phyloP scores from a whole-genome alignment of 2,888 invertebrate genomes.

The Cordylochernes scorpioides region DNA sequence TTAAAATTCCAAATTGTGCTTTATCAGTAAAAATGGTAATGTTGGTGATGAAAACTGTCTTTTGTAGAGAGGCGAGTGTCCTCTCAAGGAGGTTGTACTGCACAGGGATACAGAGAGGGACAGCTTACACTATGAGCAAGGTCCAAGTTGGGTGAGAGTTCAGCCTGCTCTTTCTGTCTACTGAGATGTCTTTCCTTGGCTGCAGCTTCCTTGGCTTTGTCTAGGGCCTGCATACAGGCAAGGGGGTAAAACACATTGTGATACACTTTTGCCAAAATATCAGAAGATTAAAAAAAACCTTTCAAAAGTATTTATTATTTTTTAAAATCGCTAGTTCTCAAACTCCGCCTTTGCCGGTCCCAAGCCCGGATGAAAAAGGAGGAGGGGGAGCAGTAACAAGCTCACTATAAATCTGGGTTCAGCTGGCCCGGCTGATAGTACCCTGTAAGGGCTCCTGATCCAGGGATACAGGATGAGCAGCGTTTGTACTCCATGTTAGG shows the following conservation, averaged over 20 bases:
- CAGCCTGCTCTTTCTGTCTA: slow-evolving; percentile 53
- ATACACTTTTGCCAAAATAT: too few species aligned
- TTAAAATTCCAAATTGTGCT: not conserved
- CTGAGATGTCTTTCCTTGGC: slow-evolving; percentile 67
- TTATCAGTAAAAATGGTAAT: not conserved
- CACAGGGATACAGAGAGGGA: slow-evolving; percentile 1
- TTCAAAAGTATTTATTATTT: not conserved
- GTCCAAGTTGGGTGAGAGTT: slow-evolving; percentile 56
- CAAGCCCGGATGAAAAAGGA: too few species aligned
- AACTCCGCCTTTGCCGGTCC: too few species aligned
- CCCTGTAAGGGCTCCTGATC: too few species aligned
- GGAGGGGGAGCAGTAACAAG: too few species aligned
- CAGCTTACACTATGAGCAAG: slow-evolving; percentile 58
- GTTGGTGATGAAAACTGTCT: not conserved
- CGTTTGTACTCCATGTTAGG: too few species aligned
- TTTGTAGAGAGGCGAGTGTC: not conserved
- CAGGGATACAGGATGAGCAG: too few species aligned
- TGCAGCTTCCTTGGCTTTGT: slow-evolving; percentile 77
- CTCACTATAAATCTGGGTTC: too few species aligned
- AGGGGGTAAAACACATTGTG: too few species aligned
- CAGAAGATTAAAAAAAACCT: not conserved
- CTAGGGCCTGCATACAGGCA: slow-evolving; percentile 13
- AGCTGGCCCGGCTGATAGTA: too few species aligned
- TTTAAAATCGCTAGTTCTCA: not conserved
- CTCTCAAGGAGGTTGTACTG: too few species aligned